These are phyloP conservation scores for Rhinichthys klamathensis DNA, from an alignment of 2,113 vertebrate genomes.

Conservation along the genomic window DNA sequence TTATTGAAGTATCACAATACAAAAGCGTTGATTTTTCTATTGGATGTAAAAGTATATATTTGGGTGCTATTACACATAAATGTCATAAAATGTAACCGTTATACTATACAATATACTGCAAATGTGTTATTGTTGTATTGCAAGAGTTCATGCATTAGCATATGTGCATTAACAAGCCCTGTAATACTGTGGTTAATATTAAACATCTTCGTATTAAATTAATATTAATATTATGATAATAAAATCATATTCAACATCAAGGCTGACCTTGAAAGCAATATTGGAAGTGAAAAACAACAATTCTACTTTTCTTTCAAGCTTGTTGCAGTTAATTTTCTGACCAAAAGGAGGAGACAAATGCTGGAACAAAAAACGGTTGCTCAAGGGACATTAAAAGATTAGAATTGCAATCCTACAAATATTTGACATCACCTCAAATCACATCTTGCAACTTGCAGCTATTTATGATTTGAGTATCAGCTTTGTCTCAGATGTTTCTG, in stretches of 20 bases:
- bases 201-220: not conserved
- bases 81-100: not conserved
- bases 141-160: not conserved
- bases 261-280: not conserved
- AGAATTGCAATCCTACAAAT: not conserved
- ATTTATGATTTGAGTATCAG: not conserved
- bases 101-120: not conserved
- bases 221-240: constrained; percentile 3
- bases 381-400: not conserved
- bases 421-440: not conserved
- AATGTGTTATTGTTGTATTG: not conserved
- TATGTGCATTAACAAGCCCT: not conserved
- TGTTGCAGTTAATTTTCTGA: constrained; percentile 4
- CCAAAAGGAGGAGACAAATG: constrained; percentile 42
- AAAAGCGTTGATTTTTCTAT: not conserved
- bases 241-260: not conserved
- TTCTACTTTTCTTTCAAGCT: not conserved
- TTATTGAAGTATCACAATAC: not conserved
- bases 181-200: not conserved
- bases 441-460: not conserved
- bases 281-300: not conserved
- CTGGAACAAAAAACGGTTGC: not conserved
- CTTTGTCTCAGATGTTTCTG: not conserved
- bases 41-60: not conserved
- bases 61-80: not conserved